A percentile compares a stretch with the other conserved stretches of the same genome.
Conservation (phyloP, 2,888 invertebrate genomes). For the Elegia similella region DNA sequence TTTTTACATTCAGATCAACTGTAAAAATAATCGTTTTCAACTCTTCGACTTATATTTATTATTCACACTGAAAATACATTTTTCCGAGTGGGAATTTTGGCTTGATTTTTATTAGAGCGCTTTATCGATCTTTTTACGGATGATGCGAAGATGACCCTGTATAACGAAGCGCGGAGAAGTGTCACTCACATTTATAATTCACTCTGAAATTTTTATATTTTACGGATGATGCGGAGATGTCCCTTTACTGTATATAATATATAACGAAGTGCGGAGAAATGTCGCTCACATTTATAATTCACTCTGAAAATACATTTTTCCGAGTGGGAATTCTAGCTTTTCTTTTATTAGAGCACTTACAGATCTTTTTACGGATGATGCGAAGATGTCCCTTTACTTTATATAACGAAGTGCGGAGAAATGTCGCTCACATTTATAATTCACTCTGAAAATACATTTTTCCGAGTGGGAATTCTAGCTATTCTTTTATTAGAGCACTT, state of each 20-base stretch:
- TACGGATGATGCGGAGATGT: too few relatives aligned
- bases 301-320: conserved; percentile 23
- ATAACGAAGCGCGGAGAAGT: too few relatives aligned
- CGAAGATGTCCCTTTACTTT: too few relatives aligned
- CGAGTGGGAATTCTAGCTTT: conserved; percentile 10
- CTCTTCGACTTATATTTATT: conserved; percentile 17
- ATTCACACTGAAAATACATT: conserved; percentile 21
- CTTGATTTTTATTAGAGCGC: conserved; percentile 4
- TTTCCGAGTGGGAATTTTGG: conserved; percentile 18
- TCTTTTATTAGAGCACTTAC: conserved; percentile 6
- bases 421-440: conserved; percentile 21
- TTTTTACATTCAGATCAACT: neutral
- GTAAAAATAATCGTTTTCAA: neutral
- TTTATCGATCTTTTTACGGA: too few relatives aligned
- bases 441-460: conserved; percentile 23
- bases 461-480: conserved; percentile 14
- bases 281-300: conserved; percentile 21
- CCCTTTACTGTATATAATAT: too few relatives aligned
- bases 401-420: too few relatives aligned
- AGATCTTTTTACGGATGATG: too few relatives aligned
- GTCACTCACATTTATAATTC: conserved; percentile 21
- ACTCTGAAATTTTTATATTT: conserved; percentile 16
- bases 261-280: too few relatives aligned
- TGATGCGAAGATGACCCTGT: too few relatives aligned
- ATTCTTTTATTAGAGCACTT: conserved; percentile 3